These are phyloP conservation scores for Etheostoma nigrum DNA, from an alignment of 2,797 vertebrate genomes.

Conservation along the genomic window DNA sequence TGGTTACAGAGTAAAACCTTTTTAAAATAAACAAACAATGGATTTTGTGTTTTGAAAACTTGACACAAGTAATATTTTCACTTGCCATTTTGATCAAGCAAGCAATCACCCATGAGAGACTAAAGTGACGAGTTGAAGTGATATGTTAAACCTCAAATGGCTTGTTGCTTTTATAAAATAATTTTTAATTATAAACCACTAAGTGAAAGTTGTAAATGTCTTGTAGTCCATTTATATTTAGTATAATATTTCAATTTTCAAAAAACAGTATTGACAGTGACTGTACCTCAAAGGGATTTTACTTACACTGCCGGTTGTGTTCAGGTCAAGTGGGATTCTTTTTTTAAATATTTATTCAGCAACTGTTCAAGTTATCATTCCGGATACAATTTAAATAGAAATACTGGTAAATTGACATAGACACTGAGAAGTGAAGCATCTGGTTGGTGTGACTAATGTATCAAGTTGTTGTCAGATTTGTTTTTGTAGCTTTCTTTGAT, in stretches of 20 bases:
- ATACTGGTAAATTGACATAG: neutral
- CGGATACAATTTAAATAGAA: neutral
- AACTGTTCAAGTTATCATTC: neutral
- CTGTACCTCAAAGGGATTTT: neutral
- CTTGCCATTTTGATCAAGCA: conserved; percentile 11
- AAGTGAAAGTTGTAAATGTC: neutral
- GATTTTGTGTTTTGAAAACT: neutral
- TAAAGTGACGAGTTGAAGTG: neutral
- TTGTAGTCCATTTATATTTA: neutral
- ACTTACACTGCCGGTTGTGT: neutral
- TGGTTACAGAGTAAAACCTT: conserved; percentile 42
- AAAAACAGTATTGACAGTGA: neutral
- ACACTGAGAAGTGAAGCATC: neutral
- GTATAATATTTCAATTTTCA: neutral
- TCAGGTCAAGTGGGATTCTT: neutral
- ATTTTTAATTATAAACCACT: conserved; percentile 4
- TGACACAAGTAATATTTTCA: conserved; percentile 3
- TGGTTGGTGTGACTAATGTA: neutral
- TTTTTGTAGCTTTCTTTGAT: neutral
- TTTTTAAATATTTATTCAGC: neutral
- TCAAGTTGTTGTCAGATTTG: neutral
- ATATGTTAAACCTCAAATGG: neutral
- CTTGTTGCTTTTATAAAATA: conserved; percentile 8
- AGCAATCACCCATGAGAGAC: neutral
- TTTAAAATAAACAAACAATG: neutral